Evolutionary conservation across 2,888 invertebrate species (phyloP).

Genomic region (Marasmarcha lunaedactyla): DNA sequence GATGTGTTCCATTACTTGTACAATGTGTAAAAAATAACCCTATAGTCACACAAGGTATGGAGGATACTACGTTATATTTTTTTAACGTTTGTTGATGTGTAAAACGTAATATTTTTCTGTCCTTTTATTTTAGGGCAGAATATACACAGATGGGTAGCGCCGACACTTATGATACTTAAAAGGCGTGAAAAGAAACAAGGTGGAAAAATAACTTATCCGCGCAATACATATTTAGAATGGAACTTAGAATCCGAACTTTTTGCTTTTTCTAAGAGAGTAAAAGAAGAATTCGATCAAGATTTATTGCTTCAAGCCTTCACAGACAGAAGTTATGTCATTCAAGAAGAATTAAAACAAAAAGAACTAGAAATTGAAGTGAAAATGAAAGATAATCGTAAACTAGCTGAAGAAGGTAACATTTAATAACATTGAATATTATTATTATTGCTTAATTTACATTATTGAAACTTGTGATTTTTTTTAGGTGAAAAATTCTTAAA

Average conservation of each 20-base stretch:
- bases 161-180: slow-evolving; percentile 74
- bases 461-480: slow-evolving; percentile 16
- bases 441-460: too few species aligned
- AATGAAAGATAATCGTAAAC: slow-evolving; percentile 75
- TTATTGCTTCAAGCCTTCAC: slow-evolving; percentile 82
- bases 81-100: too few species aligned
- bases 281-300: slow-evolving; percentile 82
- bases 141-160: slow-evolving; percentile 76
- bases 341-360: slow-evolving; percentile 76
- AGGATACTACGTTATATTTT: too few species aligned
- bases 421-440: neutral
- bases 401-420: slow-evolving; percentile 72
- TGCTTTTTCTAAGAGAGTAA: slow-evolving; percentile 87
- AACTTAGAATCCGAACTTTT: slow-evolving; percentile 88
- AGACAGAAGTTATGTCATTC: slow-evolving; percentile 80
- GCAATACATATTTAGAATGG: slow-evolving; percentile 84
- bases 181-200: slow-evolving; percentile 70
- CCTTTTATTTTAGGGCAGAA: slow-evolving; percentile 20
- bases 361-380: slow-evolving; percentile 77
- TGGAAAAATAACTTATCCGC: slow-evolving; percentile 53
- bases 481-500: slow-evolving; percentile 74
- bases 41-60: too few species aligned
- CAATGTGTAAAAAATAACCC: too few species aligned
- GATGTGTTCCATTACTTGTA: too few species aligned
- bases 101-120: too few species aligned